phyloP scores from a whole-genome alignment of 2,888 invertebrate genomes.

The Pyrochroa serraticornis region DNA sequence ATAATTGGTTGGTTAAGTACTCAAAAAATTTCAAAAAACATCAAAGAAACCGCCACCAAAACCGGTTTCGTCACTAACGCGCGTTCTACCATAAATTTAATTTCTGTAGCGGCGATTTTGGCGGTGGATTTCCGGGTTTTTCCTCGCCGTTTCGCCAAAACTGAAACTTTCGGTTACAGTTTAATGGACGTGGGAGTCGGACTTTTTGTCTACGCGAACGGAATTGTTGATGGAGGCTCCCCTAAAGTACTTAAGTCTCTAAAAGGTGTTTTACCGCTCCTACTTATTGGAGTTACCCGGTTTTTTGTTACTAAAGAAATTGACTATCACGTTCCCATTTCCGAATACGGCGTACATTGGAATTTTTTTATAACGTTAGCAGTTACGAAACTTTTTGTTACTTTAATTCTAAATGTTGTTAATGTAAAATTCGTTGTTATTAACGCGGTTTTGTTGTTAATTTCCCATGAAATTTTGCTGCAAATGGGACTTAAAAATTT shows the following conservation, averaged over 20 bases:
- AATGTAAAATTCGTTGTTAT: conserved; percentile 61
- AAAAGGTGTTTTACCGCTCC: conserved; percentile 58
- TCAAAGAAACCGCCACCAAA: not conserved
- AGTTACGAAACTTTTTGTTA: conserved; percentile 76
- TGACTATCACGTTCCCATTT: conserved; percentile 85
- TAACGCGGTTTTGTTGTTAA: conserved; percentile 63
- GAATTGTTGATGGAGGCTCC: conserved; percentile 65
- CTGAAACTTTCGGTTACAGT: conserved; percentile 82
- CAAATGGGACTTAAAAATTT: conserved; percentile 69
- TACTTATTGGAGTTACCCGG: conserved; percentile 69
- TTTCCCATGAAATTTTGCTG: conserved; percentile 71
- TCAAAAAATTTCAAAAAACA: not conserved
- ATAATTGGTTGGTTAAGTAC: not conserved
- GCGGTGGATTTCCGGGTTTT: conserved; percentile 93
- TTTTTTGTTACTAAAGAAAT: conserved; percentile 66
- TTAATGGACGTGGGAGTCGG: conserved; percentile 98
- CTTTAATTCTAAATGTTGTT: conserved; percentile 64
- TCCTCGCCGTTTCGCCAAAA: conserved; percentile 86
- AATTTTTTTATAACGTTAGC: conserved; percentile 97
- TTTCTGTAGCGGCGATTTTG: conserved; percentile 82
- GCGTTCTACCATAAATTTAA: conserved; percentile 72
- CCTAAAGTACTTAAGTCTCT: conserved; percentile 49
- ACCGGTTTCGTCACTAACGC: conserved; percentile 67
- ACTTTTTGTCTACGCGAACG: conserved; percentile 82
- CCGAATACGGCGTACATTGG: conserved; percentile 97